These are phyloP conservation scores for Charanyca ferruginea DNA, from an alignment of 2,888 invertebrate genomes.

Conservation along the genomic window DNA sequence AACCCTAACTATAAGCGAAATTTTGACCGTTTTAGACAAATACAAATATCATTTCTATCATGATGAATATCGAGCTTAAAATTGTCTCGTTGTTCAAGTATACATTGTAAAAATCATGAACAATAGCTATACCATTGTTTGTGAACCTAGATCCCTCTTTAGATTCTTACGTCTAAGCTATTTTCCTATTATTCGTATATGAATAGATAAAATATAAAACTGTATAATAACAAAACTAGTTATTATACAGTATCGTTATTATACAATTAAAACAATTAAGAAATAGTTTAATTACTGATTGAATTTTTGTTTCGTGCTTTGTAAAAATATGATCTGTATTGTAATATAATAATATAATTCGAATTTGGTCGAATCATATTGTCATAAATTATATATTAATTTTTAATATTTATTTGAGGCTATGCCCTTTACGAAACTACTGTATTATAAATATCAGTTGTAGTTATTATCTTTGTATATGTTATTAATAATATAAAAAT, in stretches of 20 bases:
- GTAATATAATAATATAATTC: conserved; percentile 38
- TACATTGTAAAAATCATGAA: conserved; percentile 34
- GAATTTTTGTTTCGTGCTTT: conserved; percentile 41
- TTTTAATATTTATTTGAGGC: conserved; percentile 38
- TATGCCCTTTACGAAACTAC: conserved; percentile 17
- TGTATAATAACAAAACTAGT: not conserved
- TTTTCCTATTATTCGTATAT: conserved; percentile 26
- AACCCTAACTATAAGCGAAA: conserved; percentile 60
- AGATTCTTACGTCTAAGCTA: conserved; percentile 25
- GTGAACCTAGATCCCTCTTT: conserved; percentile 25
- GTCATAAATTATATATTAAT: conserved; percentile 20
- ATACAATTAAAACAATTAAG: conserved; percentile 34
- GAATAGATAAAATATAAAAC: not conserved
- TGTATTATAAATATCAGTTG: conserved; percentile 44
- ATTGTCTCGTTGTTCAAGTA: conserved; percentile 45
- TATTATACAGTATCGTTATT: conserved; percentile 26
- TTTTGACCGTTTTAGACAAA: conserved; percentile 38
- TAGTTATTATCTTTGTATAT: conserved; percentile 30
- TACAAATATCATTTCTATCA: conserved; percentile 28
- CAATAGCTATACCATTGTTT: conserved; percentile 25
- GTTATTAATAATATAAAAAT: conserved; percentile 13
- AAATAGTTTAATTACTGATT: conserved; percentile 24
- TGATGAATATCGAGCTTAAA: conserved; percentile 62
- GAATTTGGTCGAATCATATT: not conserved
- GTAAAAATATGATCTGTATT: conserved; percentile 58